These are phyloP conservation scores for Drosophila percnosoma DNA, from an alignment of 2,888 invertebrate species.

Conservation along the genomic window DNA sequence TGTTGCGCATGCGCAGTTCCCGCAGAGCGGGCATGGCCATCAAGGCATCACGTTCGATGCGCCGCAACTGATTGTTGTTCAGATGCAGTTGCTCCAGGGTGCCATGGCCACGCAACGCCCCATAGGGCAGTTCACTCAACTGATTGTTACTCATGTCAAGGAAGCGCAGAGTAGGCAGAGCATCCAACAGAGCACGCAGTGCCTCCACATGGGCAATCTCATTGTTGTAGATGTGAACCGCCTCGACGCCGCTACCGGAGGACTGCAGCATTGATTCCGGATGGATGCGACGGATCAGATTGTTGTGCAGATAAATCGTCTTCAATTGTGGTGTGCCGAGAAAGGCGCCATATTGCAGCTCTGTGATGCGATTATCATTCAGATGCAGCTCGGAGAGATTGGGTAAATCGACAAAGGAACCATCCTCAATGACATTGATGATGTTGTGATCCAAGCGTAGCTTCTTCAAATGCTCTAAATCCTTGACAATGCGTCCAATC, in stretches of 20 bases:
- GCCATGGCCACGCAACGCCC: constrained; percentile 91
- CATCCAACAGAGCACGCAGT: constrained; percentile 90
- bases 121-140: constrained; percentile 91
- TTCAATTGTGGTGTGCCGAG: constrained; percentile 91
- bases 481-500: constrained; percentile 91
- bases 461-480: constrained; percentile 89
- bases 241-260: constrained; percentile 91
- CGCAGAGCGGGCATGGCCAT: constrained; percentile 93
- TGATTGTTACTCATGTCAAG: constrained; percentile 92
- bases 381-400: constrained; percentile 89
- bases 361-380: constrained; percentile 90
- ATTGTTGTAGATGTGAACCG: constrained; percentile 91
- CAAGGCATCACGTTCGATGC: constrained; percentile 92
- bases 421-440: constrained; percentile 90
- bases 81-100: constrained; percentile 92
- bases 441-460: constrained; percentile 90
- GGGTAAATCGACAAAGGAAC: constrained; percentile 91
- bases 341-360: constrained; percentile 92
- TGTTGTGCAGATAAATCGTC: constrained; percentile 91
- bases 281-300: constrained; percentile 91
- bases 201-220: constrained; percentile 91
- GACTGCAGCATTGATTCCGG: constrained; percentile 92
- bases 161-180: constrained; percentile 91
- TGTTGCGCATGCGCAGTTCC: constrained; percentile 92
- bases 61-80: constrained; percentile 91